Evolutionary conservation across 2,113 vertebrate species (phyloP).

Genomic region (Protobothrops mucrosquamatus): DNA sequence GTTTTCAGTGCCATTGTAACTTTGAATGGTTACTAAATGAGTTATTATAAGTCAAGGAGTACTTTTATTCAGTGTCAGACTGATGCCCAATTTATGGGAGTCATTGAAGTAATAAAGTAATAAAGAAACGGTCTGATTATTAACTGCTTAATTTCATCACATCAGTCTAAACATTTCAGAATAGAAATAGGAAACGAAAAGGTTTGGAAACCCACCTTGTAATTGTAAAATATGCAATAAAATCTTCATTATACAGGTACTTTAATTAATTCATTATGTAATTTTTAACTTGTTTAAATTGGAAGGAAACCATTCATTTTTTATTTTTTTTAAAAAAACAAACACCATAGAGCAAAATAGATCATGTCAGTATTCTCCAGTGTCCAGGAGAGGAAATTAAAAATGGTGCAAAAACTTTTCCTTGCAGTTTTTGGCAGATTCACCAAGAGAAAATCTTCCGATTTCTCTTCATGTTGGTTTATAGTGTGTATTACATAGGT

Average conservation of each 20-base stretch:
- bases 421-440: background rate
- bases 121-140: background rate
- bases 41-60: background rate
- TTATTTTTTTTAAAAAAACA: too few relatives aligned
- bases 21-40: background rate
- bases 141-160: background rate
- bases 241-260: background rate
- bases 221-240: background rate
- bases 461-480: too few relatives aligned
- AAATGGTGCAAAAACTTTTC: background rate
- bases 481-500: background rate
- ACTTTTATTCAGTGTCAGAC: background rate
- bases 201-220: background rate
- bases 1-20: background rate
- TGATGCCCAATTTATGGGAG: background rate
- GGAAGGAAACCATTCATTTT: background rate
- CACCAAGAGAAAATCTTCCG: background rate
- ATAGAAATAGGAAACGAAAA: background rate
- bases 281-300: background rate
- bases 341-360: background rate
- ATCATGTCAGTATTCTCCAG: background rate
- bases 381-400: background rate
- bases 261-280: background rate
- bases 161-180: background rate
- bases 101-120: background rate